Evolutionary conservation across 2,113 vertebrate species (phyloP).

Genomic region (Camelus bactrianus): DNA sequence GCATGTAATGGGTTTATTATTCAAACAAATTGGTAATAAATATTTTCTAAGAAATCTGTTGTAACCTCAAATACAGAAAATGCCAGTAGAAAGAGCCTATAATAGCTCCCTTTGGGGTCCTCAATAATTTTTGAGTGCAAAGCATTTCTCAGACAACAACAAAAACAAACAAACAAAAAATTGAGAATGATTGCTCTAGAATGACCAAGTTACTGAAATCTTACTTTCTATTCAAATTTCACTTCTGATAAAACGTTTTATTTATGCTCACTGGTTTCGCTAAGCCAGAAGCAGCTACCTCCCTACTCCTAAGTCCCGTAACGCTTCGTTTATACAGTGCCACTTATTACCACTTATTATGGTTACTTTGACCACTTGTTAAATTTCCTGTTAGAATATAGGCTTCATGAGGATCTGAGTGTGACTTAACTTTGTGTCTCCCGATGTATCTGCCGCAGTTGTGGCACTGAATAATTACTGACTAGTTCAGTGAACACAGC

Average conservation of each 20-base stretch:
- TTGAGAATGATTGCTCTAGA: neutral
- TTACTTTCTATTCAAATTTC: neutral
- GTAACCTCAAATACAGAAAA: neutral
- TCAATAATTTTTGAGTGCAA: neutral
- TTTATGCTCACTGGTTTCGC: neutral
- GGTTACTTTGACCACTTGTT: neutral
- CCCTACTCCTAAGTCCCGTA: neutral
- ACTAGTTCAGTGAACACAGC: neutral
- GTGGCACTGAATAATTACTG: neutral
- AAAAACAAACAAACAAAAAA: neutral
- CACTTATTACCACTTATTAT: neutral
- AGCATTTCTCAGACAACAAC: neutral
- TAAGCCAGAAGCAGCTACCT: neutral
- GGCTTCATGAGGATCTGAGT: neutral
- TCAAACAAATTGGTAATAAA: neutral
- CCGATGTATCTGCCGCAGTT: neutral
- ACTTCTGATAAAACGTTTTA: neutral
- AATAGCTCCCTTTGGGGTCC: neutral
- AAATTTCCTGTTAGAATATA: neutral
- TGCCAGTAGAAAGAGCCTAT: neutral
- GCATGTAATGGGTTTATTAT: neutral
- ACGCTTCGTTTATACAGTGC: neutral
- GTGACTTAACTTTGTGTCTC: neutral
- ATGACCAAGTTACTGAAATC: neutral
- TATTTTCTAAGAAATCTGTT: neutral